Base-by-base conservation (phyloP, 2,888 invertebrate genomes). In the Drosophila formosana region DNA sequence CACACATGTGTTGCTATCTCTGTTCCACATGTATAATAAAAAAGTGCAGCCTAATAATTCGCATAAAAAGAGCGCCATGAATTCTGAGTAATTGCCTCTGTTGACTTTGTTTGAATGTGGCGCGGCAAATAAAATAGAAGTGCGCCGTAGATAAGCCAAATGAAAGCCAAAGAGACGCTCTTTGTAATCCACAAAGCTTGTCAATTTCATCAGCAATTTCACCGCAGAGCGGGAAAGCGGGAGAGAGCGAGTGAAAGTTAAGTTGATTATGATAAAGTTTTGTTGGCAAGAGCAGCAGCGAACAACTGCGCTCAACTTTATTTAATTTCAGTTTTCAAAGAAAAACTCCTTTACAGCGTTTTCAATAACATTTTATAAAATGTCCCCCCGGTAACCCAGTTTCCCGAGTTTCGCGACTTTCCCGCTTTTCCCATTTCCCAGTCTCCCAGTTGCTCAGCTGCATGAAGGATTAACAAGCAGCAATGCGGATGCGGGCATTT, bases 391-490 rank as follows among this genome's bases (percentile, higher is more conserved):
- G n/a, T 23, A 26, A 8, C 13, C 28, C 28, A 25, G 53, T 53
- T 41, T 6, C 32, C 8, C 25, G 34, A 18, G 18, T 18, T 18
- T 18, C 18, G 18, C 18, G 18, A 18, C 11, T 30, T 30, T 30
- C 37, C 45, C 30, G 45, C 13, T 39, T 39, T 53, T 26, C 28
- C 52, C 26, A 52, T 32, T 50, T 52, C 26, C 25, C 52, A 18
- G 18, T 18, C 18, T 18, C 18, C 18, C 1, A 18, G 18, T 2
- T 1, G 18, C 18, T 28, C 46, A 52, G 41, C 23, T 30, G 53
- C 76, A 73, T 76, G 68, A 67, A 75, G 83, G 66, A 80, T 86
- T 82, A 68, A 86, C 64, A 73, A 76, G 65, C 65, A 74, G 76
- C 72, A 47, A 71, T 63, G 66, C 30, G 50, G 66, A 68, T 73